These are phyloP conservation scores for Tricholaema leucomelas DNA, from an alignment of 2,113 vertebrate genomes.

Conservation along the genomic window DNA sequence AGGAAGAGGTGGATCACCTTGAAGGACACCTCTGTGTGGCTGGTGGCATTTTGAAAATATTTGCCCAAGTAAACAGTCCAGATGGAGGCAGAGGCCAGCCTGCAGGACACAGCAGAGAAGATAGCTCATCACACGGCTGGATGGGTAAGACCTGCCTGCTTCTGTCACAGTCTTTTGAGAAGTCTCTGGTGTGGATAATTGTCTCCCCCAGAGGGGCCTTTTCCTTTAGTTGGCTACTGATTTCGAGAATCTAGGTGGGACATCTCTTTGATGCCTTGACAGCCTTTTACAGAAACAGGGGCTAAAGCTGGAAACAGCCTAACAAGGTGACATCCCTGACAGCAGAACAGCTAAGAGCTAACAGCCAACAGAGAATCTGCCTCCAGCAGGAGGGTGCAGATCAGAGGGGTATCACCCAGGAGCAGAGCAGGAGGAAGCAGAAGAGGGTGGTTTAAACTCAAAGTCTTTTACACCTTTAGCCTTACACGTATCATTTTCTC, in stretches of 20 bases:
- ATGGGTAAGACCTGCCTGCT: background rate
- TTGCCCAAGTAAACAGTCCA: conserved; percentile 92
- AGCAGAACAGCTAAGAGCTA: background rate
- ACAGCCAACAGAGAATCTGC: background rate
- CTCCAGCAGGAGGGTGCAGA: background rate
- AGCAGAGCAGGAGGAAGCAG: background rate
- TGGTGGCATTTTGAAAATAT: conserved; percentile 77
- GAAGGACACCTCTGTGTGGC: conserved; percentile 83
- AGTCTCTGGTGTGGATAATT: background rate
- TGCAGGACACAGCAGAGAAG: conserved; percentile 32
- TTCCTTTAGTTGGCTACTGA: background rate
- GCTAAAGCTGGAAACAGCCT: background rate
- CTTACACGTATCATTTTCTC: background rate
- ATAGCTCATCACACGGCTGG: background rate
- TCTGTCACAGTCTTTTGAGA: background rate
- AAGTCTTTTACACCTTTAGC: background rate
- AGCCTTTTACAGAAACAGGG: background rate
- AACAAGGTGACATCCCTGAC: background rate
- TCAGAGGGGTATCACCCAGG: background rate
- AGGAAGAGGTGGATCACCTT: conserved; percentile 84
- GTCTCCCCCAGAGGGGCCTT: background rate
- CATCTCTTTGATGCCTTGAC: background rate
- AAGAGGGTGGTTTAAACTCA: background rate
- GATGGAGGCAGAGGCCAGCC: conserved; percentile 79
- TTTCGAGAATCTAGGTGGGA: background rate